Conservation (phyloP, 2,888 invertebrate genomes). For the Prosapia bicincta region DNA sequence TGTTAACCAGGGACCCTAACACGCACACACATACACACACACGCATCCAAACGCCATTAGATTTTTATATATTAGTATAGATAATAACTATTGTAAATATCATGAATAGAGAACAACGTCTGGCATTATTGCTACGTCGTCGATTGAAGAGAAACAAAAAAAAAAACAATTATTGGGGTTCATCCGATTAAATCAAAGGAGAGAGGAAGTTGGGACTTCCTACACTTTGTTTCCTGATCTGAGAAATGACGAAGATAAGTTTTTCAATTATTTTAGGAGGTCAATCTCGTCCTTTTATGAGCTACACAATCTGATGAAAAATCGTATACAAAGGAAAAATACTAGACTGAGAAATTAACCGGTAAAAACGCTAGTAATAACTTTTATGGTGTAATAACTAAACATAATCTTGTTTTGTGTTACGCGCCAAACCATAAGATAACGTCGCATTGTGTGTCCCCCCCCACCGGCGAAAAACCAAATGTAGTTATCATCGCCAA, state of each 20-base stretch:
- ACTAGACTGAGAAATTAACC: slow-evolving; percentile 11
- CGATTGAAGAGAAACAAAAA: slow-evolving; percentile 17
- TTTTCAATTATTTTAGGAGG: slow-evolving; percentile 18
- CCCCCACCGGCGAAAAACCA: too few species aligned
- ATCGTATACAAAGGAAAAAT: background rate
- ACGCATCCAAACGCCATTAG: too few species aligned
- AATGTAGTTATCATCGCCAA: too few species aligned
- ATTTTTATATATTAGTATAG: too few species aligned
- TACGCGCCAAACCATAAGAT: too few species aligned
- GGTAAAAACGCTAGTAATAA: slow-evolving; percentile 9
- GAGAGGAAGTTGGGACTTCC: slow-evolving; percentile 8
- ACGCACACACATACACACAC: too few species aligned
- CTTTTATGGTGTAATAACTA: too few species aligned
- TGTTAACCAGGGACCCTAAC: too few species aligned
- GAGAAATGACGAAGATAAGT: background rate
- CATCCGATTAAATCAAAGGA: slow-evolving; percentile 17
- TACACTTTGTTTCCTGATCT: slow-evolving; percentile 6
- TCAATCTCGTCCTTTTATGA: slow-evolving; percentile 9
- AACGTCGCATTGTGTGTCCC: too few species aligned
- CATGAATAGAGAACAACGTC: too few species aligned
- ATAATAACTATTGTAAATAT: too few species aligned
- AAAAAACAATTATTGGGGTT: slow-evolving; percentile 7
- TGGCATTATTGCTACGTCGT: slow-evolving; percentile 13
- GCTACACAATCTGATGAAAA: background rate
- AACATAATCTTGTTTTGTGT: too few species aligned